Evolutionary conservation across 2,113 vertebrate genomes (phyloP), one percentile per base, ranked within the genome.

Genomic region (Notiomystis cincta): DNA sequence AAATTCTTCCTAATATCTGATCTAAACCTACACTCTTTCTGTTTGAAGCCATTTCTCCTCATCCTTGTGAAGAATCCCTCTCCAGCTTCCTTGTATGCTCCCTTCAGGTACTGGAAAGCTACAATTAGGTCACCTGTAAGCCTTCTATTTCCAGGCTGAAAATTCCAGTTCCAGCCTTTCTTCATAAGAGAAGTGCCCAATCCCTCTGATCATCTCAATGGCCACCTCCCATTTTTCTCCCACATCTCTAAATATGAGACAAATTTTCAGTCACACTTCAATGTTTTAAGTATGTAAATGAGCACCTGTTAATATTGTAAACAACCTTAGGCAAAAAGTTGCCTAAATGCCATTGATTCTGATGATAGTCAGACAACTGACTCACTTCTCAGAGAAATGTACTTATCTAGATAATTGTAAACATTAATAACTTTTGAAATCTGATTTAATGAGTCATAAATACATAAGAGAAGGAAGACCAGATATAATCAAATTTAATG

Each of bases 151-250:
- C 61, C 9, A 28, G 38, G 11, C 20, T 38, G 28, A 22, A 89
- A 82, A 73, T 14, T 51, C 27, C 25, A 24, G 4, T 53, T 45
- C 13, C 13, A 53, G 24, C 33, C 61, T 75, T 60, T 44, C 19
- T 19, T 51, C 37, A 20, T 28, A 31, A 0, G 0, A 58, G 37
- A 72, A 4, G 4, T 30, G 5, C 6, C 20, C 23, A 44, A 18
- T 38, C 12, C 15, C 28, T 51, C n/a, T 60, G 8, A 30, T 31
- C 13, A 40, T 25, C 11, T 17, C 47, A 7, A 9, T 89, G 61
- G 8, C 5, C 18, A 66, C 53, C 22, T 80, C 7, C 15, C 7
- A 19, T 82, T 84, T 70, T 71, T 7, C 5, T 58, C 4, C 20
- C 9, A 25, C 9, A 11, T 5, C 5, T 70, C 42, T 66, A n/a